Evolutionary conservation across 2,113 vertebrate species (phyloP).

Genomic region (Toxostoma redivivum): DNA sequence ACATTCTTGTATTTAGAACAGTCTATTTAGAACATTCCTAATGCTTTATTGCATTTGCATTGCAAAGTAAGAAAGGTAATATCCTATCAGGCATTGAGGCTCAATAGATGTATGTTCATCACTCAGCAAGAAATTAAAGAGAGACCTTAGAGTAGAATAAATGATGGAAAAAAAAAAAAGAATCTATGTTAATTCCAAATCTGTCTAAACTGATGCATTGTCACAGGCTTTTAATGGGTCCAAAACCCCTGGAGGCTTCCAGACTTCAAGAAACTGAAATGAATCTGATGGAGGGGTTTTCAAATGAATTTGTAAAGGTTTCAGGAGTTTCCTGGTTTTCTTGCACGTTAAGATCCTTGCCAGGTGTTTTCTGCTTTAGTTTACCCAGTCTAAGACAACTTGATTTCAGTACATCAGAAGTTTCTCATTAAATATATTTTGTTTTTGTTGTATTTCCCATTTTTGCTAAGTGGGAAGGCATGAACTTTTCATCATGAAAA

Average conservation of each 20-base stretch:
- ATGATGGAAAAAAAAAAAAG: not conserved
- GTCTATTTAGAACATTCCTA: not conserved
- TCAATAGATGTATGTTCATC: not conserved
- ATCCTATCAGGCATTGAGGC: not conserved
- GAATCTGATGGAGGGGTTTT: not conserved
- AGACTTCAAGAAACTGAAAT: not conserved
- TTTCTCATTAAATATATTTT: not conserved
- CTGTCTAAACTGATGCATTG: not conserved
- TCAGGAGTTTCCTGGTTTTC: not conserved
- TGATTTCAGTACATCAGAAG: not conserved
- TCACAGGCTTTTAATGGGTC: not conserved
- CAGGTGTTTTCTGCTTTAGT: not conserved
- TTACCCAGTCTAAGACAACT: not conserved
- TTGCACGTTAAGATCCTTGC: not conserved
- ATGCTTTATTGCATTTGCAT: not conserved
- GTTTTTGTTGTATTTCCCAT: not conserved
- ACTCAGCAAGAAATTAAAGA: not conserved
- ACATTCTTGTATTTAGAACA: not conserved
- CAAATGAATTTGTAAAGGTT: not conserved
- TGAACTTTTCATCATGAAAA: conserved; percentile 4
- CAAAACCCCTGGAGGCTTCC: not conserved
- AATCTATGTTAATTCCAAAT: not conserved
- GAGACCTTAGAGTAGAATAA: not conserved
- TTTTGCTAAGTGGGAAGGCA: not conserved
- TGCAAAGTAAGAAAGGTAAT: not conserved